phyloP scores from a whole-genome alignment of 2,888 invertebrate species.

The Chesias legatella region DNA sequence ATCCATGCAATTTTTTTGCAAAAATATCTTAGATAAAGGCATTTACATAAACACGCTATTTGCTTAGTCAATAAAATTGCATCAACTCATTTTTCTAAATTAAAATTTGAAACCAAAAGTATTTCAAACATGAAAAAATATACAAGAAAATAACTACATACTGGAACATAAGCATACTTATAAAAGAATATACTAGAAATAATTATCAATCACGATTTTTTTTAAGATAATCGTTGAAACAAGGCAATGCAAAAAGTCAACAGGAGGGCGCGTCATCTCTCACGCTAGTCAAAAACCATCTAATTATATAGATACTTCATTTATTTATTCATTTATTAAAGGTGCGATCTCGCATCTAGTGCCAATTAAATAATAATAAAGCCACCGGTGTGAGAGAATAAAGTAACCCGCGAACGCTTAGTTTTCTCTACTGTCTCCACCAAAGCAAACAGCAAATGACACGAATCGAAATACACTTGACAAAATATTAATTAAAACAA shows the following conservation, averaged over 20 bases:
- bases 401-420: conserved; percentile 27
- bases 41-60: too few relatives aligned
- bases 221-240: too few relatives aligned
- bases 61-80: too few relatives aligned
- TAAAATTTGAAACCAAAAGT: too few relatives aligned
- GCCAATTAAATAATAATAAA: conserved; percentile 78
- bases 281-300: conserved; percentile 60
- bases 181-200: too few relatives aligned
- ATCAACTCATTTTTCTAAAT: too few relatives aligned
- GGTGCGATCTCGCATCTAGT: conserved; percentile 64
- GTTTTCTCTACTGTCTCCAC: conserved; percentile 34
- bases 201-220: too few relatives aligned
- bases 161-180: too few relatives aligned
- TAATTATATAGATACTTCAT: conserved; percentile 76
- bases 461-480: conserved; percentile 6
- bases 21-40: too few relatives aligned
- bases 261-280: conserved; percentile 37
- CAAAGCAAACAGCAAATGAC: conserved; percentile 7
- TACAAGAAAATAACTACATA: too few relatives aligned
- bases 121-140: too few relatives aligned
- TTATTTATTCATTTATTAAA: conserved; percentile 75
- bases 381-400: conserved; percentile 52
- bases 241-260: conserved; percentile 29
- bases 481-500: conserved; percentile 14
- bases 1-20: too few relatives aligned